Base-by-base conservation (phyloP, 1,140 invertebrate genomes). In the Papilio aristodemus region DNA sequence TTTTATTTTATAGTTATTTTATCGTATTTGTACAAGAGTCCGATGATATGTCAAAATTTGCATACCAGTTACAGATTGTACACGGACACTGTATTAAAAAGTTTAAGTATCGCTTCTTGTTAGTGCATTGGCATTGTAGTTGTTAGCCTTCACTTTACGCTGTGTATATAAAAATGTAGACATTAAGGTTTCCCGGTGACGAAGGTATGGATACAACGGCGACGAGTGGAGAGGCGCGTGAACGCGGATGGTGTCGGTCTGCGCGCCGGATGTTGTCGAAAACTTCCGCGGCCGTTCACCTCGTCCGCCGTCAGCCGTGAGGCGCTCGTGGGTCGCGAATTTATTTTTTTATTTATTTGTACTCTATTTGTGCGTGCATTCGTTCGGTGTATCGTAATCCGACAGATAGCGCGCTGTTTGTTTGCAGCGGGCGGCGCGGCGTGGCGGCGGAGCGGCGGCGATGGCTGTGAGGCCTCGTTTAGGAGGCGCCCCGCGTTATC, bases 401-500 rank as follows among this genome's bases (percentile, higher is more conserved):
- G 76, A 79, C 77, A 83, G 85, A 85, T 86, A 87, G 84, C 76
- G 76, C 79, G 76, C 76, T 86, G 86, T 87, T 89, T 89, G 84
- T 86, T 85, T 83, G 82, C 84, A 71, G 46, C 46, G 43, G 64
- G 63, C 68, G 71, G 78, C 67, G 71, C 75, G 77, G 75, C 71
- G n/a, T n/a, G 77, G 69, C 78, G 64, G 63, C 68, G 71, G 79
- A 66, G 71, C 74, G 76, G 75, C 71, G 76, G 68, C 75, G 76
- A 71, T 76, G 74, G 77, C 74, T 77, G 72, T 75, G 87, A 85
- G 87, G 86, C 87, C 87, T 79, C 79, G 73, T 84, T 80, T 84
- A 87, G 87, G 85, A 87, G 87, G 85, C 83, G 84, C 82, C 83
- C 69, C 76, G 76, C 76, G 74, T 84, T 89, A 85, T 89, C 85